A percentile compares a stretch with the other conserved stretches of the same genome.
phyloP scores from a whole-genome alignment of 2,888 invertebrate species.

The Dyspetes luteomarginatus region DNA sequence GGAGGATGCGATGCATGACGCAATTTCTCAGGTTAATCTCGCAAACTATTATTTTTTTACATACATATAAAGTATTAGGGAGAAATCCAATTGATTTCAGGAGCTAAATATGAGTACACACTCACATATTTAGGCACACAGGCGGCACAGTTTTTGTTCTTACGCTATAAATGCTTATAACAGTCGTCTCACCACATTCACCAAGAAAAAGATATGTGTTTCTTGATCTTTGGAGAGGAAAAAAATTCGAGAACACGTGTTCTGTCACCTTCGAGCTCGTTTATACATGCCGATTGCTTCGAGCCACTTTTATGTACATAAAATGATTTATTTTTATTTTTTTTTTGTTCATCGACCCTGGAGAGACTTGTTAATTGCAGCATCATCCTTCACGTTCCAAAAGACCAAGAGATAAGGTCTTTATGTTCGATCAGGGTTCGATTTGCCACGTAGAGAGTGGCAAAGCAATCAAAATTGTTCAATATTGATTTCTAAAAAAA shows the following conservation, averaged over 20 bases:
- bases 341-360: not conserved
- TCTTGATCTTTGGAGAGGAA: conserved; percentile 58
- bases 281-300: conserved; percentile 23
- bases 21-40: too few species aligned
- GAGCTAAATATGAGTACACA: not conserved
- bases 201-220: conserved; percentile 14
- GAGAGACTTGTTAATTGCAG: conserved; percentile 65
- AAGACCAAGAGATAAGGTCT: conserved; percentile 64
- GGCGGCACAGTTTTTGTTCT: conserved; percentile 39
- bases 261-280: conserved; percentile 71
- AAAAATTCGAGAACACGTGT: conserved; percentile 75
- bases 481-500: not conserved
- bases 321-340: not conserved
- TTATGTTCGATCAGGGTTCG: conserved; percentile 37
- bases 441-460: not conserved
- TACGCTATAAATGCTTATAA: conserved; percentile 16
- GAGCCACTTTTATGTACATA: not conserved
- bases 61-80: too few species aligned
- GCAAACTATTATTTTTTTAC: too few species aligned
- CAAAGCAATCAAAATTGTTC: not conserved
- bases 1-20: too few species aligned
- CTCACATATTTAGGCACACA: conserved; percentile 20
- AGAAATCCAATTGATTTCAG: too few species aligned
- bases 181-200: conserved; percentile 42
- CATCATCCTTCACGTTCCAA: conserved; percentile 64